Evolutionary conservation across 2,113 vertebrate genomes (phyloP), one percentile per base, ranked within the genome.

Genomic region (Neofelis nebulosa): DNA sequence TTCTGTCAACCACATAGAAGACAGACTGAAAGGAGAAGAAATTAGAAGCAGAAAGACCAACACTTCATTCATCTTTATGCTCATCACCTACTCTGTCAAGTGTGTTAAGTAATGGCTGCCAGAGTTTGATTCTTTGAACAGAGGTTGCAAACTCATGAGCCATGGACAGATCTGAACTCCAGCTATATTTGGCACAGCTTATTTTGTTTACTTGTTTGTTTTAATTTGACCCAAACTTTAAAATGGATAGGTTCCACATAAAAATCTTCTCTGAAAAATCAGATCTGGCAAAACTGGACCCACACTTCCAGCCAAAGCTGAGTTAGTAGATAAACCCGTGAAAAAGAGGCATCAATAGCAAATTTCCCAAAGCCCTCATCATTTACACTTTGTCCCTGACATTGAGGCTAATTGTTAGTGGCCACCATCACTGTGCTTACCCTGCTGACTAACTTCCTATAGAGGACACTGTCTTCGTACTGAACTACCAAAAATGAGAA

Each of bases 211-310:
- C 45, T 45, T 61, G 7, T 36, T 68, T 11, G 3, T 81, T 93
- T 96, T 85, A 82, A 66, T 45, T 88, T 93, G 65, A 95, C 21
- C 38, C 45, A 78, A 81, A 71, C 33, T 71, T 92, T 66, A 45
- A 90, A 85, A 88, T 69, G 57, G 88, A 93, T 50, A 10, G 1
- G 57, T 83, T 93, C 61, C 50, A 48, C 29, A 81, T 76, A 48
- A 71, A 80, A 91, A 69, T 36, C 29, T 80, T 90, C 23, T 94
- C 21, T 63, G 68, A 92, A 92, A 87, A 69, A 94, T 78, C 25
- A 87, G 3, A 65, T 94, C 65, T 89, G 66, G 48, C 27, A 91
- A 90, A 96, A 71, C 33, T 38, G 13, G 18, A 19, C 10, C 31
- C 23, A 93, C 2, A 65, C 55, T 94, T 95, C 13, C 57, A 93